These are phyloP conservation scores for Malurus leucopterus DNA, from an alignment of 2,797 vertebrate genomes.

Conservation along the genomic window DNA sequence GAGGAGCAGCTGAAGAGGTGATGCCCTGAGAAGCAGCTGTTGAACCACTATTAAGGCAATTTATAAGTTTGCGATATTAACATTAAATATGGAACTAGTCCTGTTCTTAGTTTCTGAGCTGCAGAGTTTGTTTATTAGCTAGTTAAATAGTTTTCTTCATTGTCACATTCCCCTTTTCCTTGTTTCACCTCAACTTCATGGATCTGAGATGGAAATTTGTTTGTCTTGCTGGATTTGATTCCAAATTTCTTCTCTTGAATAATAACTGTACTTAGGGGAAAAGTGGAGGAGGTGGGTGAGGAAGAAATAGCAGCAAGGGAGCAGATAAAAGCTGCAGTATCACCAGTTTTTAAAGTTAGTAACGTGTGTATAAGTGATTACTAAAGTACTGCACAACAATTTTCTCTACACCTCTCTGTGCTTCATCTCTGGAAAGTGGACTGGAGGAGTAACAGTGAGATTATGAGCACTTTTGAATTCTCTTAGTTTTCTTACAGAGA, in stretches of 20 bases:
- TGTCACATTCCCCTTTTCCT: background rate
- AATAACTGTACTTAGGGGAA: background rate
- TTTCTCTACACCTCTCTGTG: background rate
- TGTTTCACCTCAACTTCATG: background rate
- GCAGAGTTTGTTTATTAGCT: background rate
- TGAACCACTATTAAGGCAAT: conserved; percentile 37
- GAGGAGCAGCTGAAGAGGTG: background rate
- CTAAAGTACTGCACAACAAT: background rate
- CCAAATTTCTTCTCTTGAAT: background rate
- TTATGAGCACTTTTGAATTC: background rate
- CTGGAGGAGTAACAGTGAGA: background rate
- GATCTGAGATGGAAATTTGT: background rate
- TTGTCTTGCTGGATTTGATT: background rate
- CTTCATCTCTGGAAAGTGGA: background rate
- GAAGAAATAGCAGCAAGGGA: background rate
- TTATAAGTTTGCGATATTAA: background rate
- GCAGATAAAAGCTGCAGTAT: background rate
- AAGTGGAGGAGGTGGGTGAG: background rate
- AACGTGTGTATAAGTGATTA: background rate
- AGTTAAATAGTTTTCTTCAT: background rate
- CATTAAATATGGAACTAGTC: background rate
- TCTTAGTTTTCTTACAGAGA: background rate
- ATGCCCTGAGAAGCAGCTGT: conserved; percentile 48
- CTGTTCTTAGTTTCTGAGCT: background rate
- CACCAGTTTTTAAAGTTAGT: background rate